These are phyloP conservation scores for Bombus cullumanus DNA, from an alignment of 1,140 invertebrate species.

Conservation along the genomic window DNA sequence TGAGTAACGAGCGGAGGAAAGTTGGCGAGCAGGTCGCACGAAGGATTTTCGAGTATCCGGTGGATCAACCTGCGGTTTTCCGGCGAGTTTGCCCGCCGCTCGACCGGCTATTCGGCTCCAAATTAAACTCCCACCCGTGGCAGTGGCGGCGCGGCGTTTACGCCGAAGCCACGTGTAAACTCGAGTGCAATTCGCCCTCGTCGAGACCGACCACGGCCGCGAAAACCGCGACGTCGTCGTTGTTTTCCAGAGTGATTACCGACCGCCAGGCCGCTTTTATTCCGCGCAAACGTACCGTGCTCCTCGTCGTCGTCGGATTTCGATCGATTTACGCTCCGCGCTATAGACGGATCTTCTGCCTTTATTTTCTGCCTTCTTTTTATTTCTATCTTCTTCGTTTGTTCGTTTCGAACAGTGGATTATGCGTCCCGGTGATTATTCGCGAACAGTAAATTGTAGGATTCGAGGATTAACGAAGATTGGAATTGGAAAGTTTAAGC, in stretches of 20 bases:
- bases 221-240: constrained; percentile 31
- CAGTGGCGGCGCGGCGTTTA: constrained; percentile 41
- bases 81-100: constrained; percentile 46
- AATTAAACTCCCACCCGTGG: constrained; percentile 72
- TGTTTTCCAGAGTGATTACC: constrained; percentile 32
- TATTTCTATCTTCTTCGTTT: background rate
- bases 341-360: background rate
- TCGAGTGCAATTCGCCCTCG: constrained; percentile 21
- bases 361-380: no score
- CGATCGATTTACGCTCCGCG: background rate
- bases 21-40: background rate
- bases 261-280: background rate
- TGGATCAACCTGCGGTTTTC: constrained; percentile 69
- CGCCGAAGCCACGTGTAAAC: constrained; percentile 63
- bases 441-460: background rate
- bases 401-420: background rate
- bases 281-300: background rate
- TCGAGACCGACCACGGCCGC: background rate
- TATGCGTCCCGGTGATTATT: background rate
- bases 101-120: constrained; percentile 63
- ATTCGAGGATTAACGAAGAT: background rate
- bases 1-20: background rate
- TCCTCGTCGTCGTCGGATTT: background rate
- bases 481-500: background rate
- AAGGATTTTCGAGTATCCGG: constrained; percentile 56